phyloP scores from a whole-genome alignment of 1,140 invertebrate genomes.

The Drosophila tsacasi region DNA sequence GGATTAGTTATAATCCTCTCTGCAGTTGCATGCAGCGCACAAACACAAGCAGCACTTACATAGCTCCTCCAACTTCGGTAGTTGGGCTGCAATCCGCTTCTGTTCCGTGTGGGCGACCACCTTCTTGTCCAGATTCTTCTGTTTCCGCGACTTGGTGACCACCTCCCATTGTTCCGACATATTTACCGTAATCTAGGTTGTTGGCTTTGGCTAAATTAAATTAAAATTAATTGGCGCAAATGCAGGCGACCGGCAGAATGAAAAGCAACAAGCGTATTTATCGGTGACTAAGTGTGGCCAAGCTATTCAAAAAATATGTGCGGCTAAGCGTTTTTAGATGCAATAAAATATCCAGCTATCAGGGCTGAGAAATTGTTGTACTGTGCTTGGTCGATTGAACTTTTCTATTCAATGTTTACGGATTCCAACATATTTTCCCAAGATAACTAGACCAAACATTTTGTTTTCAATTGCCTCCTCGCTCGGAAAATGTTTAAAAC shows the following conservation, averaged over 20 bases:
- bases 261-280: constrained; percentile 41
- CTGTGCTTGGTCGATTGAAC: not conserved
- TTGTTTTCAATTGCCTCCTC: too few species aligned
- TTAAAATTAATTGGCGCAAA: constrained; percentile 44
- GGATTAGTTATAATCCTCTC: constrained; percentile 13
- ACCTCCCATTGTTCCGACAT: constrained; percentile 89
- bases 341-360: not conserved
- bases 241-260: constrained; percentile 27
- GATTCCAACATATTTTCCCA: not conserved
- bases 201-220: constrained; percentile 17
- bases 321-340: not conserved
- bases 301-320: not conserved
- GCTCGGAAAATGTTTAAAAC: not conserved
- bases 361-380: not conserved
- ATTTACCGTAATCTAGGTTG: constrained; percentile 15
- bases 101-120: constrained; percentile 84
- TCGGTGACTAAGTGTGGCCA: not conserved
- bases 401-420: not conserved
- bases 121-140: constrained; percentile 86
- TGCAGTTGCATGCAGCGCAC: constrained; percentile 7
- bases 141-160: constrained; percentile 90
- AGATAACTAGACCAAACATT: not conserved
- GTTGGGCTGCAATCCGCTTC: constrained; percentile 87
- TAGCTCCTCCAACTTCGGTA: constrained; percentile 89
- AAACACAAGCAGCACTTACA: constrained; percentile 85